Conservation (phyloP, 53 echinoderm and acorn worm species). For the Echinarachnius parma region DNA sequence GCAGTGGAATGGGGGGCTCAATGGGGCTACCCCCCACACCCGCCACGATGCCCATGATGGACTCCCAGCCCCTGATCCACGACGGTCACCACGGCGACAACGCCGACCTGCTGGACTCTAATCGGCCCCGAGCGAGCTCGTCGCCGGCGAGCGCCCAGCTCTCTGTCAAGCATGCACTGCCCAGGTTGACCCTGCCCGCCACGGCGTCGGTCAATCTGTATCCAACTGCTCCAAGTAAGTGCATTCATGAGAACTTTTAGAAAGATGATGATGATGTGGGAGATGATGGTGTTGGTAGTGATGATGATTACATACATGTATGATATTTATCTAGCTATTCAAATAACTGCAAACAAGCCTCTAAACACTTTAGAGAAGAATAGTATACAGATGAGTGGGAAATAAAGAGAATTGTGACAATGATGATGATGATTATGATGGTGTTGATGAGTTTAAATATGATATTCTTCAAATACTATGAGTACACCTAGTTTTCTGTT, state of each 20-base stretch:
- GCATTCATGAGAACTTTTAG: neutral
- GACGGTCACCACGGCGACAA: neutral
- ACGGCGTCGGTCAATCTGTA: constrained; percentile 38
- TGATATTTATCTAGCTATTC: too few species aligned
- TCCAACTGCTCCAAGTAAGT: constrained; percentile 50
- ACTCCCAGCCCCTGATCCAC: constrained; percentile 36
- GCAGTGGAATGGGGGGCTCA: constrained; percentile 26
- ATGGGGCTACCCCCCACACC: constrained; percentile 13
- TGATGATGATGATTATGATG: too few species aligned
- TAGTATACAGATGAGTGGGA: too few species aligned
- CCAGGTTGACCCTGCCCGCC: constrained; percentile 25
- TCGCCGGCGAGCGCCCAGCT: constrained; percentile 76
- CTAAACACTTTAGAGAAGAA: too few species aligned
- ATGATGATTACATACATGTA: too few species aligned
- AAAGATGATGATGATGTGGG: neutral
- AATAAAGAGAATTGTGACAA: too few species aligned
- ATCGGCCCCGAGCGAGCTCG: constrained; percentile 72
- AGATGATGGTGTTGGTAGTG: too few species aligned
- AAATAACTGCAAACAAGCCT: too few species aligned
- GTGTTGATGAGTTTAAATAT: too few species aligned
- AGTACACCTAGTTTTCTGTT: too few species aligned
- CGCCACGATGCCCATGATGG: constrained; percentile 14
- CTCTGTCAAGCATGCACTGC: constrained; percentile 33
- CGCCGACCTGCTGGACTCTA: constrained; percentile 49
- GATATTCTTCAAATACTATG: too few species aligned